phyloP scores from a whole-genome alignment of 2,888 invertebrate genomes.

The Phaedon cochleariae region DNA sequence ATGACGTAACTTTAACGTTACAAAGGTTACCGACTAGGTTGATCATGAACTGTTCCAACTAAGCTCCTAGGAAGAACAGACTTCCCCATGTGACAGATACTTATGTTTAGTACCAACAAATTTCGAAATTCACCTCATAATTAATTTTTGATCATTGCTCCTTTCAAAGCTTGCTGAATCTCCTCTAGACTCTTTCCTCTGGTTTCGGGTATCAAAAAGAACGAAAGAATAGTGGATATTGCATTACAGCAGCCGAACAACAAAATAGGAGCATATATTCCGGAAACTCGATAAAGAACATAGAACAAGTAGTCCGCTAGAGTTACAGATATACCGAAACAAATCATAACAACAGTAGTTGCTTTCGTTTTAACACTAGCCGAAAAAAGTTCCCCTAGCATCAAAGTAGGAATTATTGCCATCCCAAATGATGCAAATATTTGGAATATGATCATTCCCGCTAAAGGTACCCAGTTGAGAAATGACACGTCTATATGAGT shows the following conservation, averaged over 20 bases:
- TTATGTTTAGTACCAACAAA: no score
- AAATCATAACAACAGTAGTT: conserved; percentile 44
- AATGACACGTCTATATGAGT: conserved; percentile 37
- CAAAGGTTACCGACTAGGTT: conserved; percentile 27
- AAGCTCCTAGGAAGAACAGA: conserved; percentile 3
- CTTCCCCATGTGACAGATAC: conserved; percentile 19
- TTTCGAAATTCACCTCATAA: no score
- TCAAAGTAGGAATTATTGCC: conserved; percentile 49
- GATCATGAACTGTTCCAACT: conserved; percentile 16
- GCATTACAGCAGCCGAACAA: conserved; percentile 47
- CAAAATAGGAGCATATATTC: conserved; percentile 49
- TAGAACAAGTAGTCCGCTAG: conserved; percentile 50
- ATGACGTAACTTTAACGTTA: conserved; percentile 7
- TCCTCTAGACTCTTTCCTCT: conserved; percentile 54
- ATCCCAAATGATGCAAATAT: conserved; percentile 45
- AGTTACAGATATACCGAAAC: conserved; percentile 43
- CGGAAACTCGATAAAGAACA: conserved; percentile 45
- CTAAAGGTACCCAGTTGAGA: conserved; percentile 49
- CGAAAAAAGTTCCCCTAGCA: conserved; percentile 52
- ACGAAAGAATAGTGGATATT: conserved; percentile 42
- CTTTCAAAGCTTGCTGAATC: conserved; percentile 47
- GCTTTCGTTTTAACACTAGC: conserved; percentile 50
- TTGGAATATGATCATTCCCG: conserved; percentile 48
- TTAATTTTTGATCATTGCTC: conserved; percentile 9
- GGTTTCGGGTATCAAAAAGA: conserved; percentile 53